Percentiles rank a stretch among this genome's conserved stretches.
Conservation (phyloP, 2,888 invertebrate species). For the Ormyrus rosae region DNA sequence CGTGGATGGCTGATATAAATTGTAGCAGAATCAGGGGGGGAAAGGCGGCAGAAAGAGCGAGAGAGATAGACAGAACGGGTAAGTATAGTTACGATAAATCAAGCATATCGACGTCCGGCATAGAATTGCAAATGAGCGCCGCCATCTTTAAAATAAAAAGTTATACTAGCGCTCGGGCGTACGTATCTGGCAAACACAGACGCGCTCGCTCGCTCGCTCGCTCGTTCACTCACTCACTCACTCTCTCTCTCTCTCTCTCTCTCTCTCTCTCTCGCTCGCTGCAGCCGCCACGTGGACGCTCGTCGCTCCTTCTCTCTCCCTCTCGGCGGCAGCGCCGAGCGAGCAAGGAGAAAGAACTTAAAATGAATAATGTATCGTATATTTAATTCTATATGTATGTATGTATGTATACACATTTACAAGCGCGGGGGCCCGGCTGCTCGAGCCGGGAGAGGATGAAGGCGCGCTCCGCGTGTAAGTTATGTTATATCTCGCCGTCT, state of each 20-base stretch:
- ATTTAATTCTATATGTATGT: constrained; percentile 73
- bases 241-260: constrained; percentile 39
- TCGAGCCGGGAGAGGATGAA: constrained; percentile 37
- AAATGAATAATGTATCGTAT: constrained; percentile 77
- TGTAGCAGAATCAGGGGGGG: constrained; percentile 61
- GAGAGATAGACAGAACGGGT: constrained; percentile 60
- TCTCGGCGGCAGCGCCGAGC: constrained; percentile 60
- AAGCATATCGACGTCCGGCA: constrained; percentile 74
- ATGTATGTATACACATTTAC: constrained; percentile 60
- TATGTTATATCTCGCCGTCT: constrained; percentile 53
- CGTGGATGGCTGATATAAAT: constrained; percentile 62
- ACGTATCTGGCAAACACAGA: constrained; percentile 39
- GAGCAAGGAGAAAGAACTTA: constrained; percentile 74
- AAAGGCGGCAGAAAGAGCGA: constrained; percentile 39
- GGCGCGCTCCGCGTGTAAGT: constrained; percentile 37
- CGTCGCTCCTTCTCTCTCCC: constrained; percentile 13
- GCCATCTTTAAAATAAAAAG: constrained; percentile 74
- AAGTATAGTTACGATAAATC: constrained; percentile 74
- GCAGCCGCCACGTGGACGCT: background rate
- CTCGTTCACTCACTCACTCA: too few relatives aligned
- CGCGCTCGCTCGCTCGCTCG: constrained; percentile 3
- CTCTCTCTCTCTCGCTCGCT: constrained; percentile 35
- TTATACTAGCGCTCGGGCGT: constrained; percentile 64
- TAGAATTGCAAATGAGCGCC: constrained; percentile 75
- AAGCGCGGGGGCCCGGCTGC: constrained; percentile 32